Percentiles rank a stretch among this genome's conserved stretches.
phyloP scores from a whole-genome alignment of 2,797 vertebrate species.

The Cirrhinus mrigala region DNA sequence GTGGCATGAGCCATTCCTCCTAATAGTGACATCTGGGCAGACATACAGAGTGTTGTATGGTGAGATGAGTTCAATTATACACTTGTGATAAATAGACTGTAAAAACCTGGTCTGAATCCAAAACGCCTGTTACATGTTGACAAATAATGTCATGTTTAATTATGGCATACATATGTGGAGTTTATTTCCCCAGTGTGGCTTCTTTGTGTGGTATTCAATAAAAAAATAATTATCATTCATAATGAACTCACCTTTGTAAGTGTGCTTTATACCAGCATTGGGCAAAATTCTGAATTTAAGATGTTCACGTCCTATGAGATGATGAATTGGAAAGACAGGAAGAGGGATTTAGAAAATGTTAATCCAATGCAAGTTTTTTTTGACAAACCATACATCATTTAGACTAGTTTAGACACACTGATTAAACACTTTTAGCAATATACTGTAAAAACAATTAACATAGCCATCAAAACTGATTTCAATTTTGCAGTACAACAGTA shows the following conservation, averaged over 20 bases:
- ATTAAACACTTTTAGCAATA: not conserved
- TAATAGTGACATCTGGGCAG: constrained; percentile 48
- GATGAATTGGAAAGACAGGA: not conserved
- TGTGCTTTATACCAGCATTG: not conserved
- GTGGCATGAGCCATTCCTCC: constrained; percentile 30
- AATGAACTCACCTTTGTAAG: not conserved
- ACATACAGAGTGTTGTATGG: constrained; percentile 5
- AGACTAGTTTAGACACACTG: not conserved
- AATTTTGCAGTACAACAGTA: not conserved
- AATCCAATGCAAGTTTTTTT: not conserved
- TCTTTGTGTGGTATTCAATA: not conserved
- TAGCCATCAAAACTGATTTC: not conserved
- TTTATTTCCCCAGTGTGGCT: not conserved
- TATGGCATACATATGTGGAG: constrained; percentile 28
- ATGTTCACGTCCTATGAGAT: no score
- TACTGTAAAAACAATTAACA: not conserved
- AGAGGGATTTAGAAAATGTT: not conserved
- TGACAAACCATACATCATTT: not conserved
- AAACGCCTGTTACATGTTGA: constrained; percentile 11
- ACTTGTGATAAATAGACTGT: constrained; percentile 41
- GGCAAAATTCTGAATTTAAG: no score
- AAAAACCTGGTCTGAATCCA: constrained; percentile 41
- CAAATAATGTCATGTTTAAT: constrained; percentile 48
- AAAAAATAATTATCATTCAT: not conserved
- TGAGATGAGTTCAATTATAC: constrained; percentile 22